A percentile compares a stretch with the other conserved stretches of the same genome.
These are phyloP conservation scores for Alligator sinensis DNA, from an alignment of 2,113 vertebrate species.

Conservation along the genomic window DNA sequence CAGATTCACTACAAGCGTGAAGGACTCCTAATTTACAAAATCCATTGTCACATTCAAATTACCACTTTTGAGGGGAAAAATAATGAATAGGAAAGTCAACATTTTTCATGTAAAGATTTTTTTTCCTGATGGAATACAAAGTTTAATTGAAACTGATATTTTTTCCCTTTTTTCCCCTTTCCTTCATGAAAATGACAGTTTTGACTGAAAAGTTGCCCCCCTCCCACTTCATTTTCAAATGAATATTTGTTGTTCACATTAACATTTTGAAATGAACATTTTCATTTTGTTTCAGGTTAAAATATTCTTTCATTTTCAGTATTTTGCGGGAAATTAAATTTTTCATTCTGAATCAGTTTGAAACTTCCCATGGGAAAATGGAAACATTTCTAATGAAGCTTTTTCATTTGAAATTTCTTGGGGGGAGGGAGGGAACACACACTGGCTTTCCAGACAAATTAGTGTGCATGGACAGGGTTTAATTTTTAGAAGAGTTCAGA, in stretches of 20 bases:
- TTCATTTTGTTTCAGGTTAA: conserved; percentile 15
- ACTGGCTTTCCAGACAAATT: background rate
- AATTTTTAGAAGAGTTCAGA: background rate
- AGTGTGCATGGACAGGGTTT: background rate
- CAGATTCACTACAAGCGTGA: conserved; percentile 56
- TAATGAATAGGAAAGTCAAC: background rate
- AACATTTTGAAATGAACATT: rapidly evolving
- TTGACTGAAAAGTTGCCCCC: background rate
- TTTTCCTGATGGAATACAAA: background rate
- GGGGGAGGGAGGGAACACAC: background rate
- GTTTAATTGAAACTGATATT: background rate
- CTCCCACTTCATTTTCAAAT: background rate
- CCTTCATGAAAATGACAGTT: background rate
- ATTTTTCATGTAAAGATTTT: background rate
- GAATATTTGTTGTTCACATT: background rate
- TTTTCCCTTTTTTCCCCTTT: background rate
- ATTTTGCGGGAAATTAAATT: background rate
- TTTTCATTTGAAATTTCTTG: background rate
- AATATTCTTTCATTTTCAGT: background rate
- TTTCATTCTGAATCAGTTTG: background rate
- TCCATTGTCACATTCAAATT: background rate
- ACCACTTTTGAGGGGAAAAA: background rate
- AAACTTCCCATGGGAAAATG: background rate
- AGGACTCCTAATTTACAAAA: conserved; percentile 27
- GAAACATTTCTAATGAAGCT: background rate